phyloP scores from a whole-genome alignment of 2,113 vertebrate species.

The Oncorhynchus clarkii region DNA sequence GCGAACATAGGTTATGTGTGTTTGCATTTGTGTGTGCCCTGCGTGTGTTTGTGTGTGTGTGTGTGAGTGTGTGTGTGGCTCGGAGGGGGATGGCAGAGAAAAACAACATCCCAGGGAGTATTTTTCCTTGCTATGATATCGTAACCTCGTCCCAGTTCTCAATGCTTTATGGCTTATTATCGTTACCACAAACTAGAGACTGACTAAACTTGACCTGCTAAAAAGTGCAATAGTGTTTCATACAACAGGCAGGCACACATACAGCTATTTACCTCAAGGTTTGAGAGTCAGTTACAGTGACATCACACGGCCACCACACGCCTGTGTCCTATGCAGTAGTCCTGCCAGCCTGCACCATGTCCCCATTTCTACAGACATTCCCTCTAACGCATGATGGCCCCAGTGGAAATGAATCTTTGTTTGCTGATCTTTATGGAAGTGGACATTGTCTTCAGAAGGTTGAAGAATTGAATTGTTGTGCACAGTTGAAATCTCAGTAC shows the following conservation, averaged over 20 bases:
- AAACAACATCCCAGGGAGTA: not conserved
- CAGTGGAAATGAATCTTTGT: not conserved
- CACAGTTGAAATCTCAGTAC: not conserved
- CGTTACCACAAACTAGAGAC: conserved; percentile 46
- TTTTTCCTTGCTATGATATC: conserved; percentile 35
- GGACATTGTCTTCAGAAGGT: conserved; percentile 10
- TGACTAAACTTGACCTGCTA: conserved; percentile 64
- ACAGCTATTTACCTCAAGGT: conserved; percentile 66
- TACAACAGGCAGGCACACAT: conserved; percentile 50
- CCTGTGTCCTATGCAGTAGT: conserved; percentile 70
- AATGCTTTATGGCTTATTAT: conserved; percentile 1
- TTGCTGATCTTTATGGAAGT: conserved; percentile 19
- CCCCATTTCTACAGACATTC: not conserved
- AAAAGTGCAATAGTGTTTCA: conserved; percentile 69
- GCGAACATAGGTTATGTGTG: not conserved
- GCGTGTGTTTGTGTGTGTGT: not conserved
- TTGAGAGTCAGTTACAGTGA: conserved; percentile 11
- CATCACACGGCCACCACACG: conserved; percentile 32
- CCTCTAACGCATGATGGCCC: conserved; percentile 6
- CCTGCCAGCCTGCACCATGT: conserved; percentile 28
- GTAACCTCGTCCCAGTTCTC: conserved; percentile 24
- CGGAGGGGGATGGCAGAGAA: not conserved
- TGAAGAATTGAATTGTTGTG: not conserved
- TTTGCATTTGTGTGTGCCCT: not conserved
- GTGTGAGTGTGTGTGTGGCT: conserved; percentile 4